Conservation (phyloP, 2,797 vertebrate genomes). For the Spinus pinus region DNA sequence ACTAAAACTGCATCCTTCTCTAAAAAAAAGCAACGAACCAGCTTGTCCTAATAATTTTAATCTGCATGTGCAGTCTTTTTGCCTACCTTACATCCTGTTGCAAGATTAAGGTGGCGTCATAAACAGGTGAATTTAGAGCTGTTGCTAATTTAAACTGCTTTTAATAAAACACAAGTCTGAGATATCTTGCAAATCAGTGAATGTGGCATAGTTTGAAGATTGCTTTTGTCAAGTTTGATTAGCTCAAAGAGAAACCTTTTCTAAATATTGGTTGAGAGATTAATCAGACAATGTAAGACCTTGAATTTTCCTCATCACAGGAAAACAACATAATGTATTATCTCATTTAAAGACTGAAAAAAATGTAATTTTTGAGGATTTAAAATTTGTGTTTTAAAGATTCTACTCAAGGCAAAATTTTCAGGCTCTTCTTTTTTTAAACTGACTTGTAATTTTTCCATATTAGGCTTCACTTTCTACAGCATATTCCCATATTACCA, state of each 20-base stretch:
- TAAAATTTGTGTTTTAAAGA: not conserved
- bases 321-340: conserved; percentile 33
- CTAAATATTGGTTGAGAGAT: conserved; percentile 67
- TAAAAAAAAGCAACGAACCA: not conserved
- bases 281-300: conserved; percentile 58
- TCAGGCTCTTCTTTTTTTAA: not conserved
- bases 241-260: conserved; percentile 62
- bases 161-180: conserved; percentile 58
- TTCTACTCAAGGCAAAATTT: not conserved
- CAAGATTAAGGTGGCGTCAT: not conserved
- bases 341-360: not conserved
- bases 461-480: not conserved
- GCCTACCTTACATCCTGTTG: not conserved
- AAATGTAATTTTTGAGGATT: conserved; percentile 2
- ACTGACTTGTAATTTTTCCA: not conserved
- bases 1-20: not conserved
- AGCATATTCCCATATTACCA: not conserved
- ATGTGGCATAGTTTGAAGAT: conserved; percentile 59
- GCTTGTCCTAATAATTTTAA: not conserved
- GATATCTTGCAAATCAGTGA: conserved; percentile 46
- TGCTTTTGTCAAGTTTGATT: conserved; percentile 69
- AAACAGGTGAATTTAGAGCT: conserved; percentile 40
- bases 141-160: conserved; percentile 55
- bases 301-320: conserved; percentile 49
- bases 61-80: not conserved